Conservation (phyloP, 2,888 invertebrate genomes). For the Brachyopa scutellaris region DNA sequence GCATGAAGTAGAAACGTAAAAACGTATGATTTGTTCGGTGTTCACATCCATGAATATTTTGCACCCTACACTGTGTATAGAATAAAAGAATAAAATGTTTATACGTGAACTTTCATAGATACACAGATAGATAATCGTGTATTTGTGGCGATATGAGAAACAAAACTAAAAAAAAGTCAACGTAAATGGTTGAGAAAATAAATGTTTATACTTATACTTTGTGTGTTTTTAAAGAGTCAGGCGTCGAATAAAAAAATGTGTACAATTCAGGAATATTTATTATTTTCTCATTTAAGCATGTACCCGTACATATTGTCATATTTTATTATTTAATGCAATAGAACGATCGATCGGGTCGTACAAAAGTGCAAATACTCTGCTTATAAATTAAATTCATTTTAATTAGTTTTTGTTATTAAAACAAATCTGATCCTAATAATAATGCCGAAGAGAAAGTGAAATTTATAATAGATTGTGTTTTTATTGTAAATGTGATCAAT, state of each 20-base stretch:
- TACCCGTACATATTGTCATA: constrained; percentile 12
- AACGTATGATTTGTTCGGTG: constrained; percentile 25
- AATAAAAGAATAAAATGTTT: constrained; percentile 49
- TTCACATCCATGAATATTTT: constrained; percentile 45
- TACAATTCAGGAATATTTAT: constrained; percentile 16
- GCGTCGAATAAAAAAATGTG: neutral
- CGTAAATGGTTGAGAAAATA: constrained; percentile 4
- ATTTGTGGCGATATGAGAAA: constrained; percentile 27
- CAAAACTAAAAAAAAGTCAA: constrained; percentile 1
- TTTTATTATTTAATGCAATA: constrained; percentile 22
- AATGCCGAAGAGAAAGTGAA: neutral
- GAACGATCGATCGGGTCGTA: neutral
- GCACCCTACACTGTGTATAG: constrained; percentile 35
- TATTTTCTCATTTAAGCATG: constrained; percentile 1
- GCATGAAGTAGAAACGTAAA: constrained; percentile 1
- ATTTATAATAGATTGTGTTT: neutral
- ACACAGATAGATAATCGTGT: constrained; percentile 38
- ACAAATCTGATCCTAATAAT: neutral
- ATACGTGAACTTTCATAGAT: constrained; percentile 37
- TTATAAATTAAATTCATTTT: neutral
- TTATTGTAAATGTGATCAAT: neutral
- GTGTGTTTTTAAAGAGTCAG: constrained; percentile 1
- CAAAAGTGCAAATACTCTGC: neutral
- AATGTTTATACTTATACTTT: too few relatives aligned
- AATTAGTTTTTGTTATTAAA: neutral